Evolutionary conservation across 2,888 invertebrate species (phyloP).

Genomic region (Caenorhabditis sulstoni): DNA sequence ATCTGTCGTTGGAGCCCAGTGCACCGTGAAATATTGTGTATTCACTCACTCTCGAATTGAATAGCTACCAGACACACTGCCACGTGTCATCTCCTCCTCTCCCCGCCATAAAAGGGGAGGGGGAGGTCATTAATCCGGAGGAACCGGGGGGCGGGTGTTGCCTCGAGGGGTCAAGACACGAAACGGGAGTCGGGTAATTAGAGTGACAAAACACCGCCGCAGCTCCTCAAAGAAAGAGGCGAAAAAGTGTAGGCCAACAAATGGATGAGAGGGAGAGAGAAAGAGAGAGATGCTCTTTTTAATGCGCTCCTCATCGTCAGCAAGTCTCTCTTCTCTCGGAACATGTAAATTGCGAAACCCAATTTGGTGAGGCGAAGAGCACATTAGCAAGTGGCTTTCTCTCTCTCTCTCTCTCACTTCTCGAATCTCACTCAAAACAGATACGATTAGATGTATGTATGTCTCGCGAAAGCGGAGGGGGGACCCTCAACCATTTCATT

Average conservation of each 20-base stretch:
- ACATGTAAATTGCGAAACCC: constrained; percentile 47
- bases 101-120: too few species aligned
- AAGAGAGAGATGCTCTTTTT: background rate
- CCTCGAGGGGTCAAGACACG: constrained; percentile 9
- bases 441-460: constrained; percentile 29
- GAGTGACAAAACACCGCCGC: constrained; percentile 7
- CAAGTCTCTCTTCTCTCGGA: constrained; percentile 10
- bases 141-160: too few species aligned
- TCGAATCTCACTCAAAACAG: constrained; percentile 17
- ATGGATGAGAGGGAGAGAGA: too few species aligned
- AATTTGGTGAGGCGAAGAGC: constrained; percentile 25
- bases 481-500: too few species aligned
- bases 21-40: constrained; percentile 32
- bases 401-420: background rate
- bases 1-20: constrained; percentile 25
- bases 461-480: background rate
- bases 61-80: too few species aligned
- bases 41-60: too few species aligned
- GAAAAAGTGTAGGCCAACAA: too few species aligned
- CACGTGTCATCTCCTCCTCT: too few species aligned
- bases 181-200: constrained; percentile 21
- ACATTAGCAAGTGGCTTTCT: constrained; percentile 28
- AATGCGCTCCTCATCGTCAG: constrained; percentile 2
- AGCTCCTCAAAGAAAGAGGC: too few species aligned
- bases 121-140: too few species aligned